Conservation (phyloP, 37 sponge, comb jelly and placozoan species). For the Aphrocallistes beatrix region DNA sequence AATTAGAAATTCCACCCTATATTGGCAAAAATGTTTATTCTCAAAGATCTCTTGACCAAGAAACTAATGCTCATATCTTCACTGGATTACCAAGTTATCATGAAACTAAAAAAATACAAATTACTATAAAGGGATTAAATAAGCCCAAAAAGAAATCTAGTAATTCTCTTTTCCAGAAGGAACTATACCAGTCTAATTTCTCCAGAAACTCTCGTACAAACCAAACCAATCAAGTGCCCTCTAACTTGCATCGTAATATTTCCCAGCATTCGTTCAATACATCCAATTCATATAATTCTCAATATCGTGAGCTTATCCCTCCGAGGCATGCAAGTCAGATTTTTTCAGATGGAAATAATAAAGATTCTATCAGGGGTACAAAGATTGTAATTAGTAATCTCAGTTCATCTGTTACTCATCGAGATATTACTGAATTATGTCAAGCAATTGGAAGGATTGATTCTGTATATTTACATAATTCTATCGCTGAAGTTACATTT, state of each 20-base stretch:
- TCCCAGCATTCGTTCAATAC: neutral
- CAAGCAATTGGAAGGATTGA: conserved; percentile 53
- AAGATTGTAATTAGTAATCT: conserved; percentile 60
- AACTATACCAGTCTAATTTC: neutral
- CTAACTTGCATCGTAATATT: no score
- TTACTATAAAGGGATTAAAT: neutral
- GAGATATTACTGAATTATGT: conserved; percentile 66
- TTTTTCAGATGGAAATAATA: neutral
- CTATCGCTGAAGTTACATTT: conserved; percentile 66
- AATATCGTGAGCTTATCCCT: neutral
- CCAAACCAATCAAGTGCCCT: neutral
- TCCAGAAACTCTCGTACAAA: neutral
- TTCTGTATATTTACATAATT: conserved; percentile 40
- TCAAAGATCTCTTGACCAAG: neutral
- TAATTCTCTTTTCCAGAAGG: neutral
- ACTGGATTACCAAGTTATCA: conserved; percentile 5
- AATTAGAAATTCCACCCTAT: neutral
- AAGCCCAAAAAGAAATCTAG: neutral
- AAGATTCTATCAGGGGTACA: conserved; percentile 33
- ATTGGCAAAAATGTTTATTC: no score
- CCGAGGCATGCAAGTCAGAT: neutral
- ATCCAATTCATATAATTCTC: neutral
- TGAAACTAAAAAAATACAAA: neutral
- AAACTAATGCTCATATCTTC: neutral
- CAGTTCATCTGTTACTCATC: conserved; percentile 58